Percentiles rank a stretch among this genome's conserved stretches.
Evolutionary conservation across 2,113 vertebrate species (phyloP).

Genomic region (Mungos mungo): DNA sequence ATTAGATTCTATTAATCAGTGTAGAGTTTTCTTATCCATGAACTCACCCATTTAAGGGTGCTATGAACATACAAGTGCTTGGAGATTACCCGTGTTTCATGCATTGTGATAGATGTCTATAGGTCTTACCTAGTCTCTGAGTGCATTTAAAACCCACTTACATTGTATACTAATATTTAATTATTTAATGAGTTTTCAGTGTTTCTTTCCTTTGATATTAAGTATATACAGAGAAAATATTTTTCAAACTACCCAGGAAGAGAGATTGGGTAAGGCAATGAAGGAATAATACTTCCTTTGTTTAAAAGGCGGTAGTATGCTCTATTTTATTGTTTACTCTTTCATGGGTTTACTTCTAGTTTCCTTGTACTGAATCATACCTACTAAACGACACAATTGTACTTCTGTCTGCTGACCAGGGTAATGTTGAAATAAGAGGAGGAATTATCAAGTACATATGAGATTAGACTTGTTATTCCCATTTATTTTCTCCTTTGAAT

Average conservation of each 20-base stretch:
- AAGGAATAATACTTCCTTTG: conserved; percentile 58
- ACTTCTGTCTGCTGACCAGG: conserved; percentile 54
- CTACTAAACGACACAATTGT: conserved; percentile 51
- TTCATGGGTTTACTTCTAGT: conserved; percentile 53
- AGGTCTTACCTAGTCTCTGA: background rate
- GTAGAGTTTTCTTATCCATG: background rate
- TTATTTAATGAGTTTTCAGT: background rate
- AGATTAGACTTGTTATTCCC: conserved; percentile 37
- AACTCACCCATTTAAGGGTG: background rate
- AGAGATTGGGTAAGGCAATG: background rate
- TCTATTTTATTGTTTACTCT: conserved; percentile 41
- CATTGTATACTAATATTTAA: background rate
- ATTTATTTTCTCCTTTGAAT: conserved; percentile 60
- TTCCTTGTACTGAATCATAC: conserved; percentile 49
- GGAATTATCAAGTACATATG: conserved; percentile 67
- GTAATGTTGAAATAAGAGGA: conserved; percentile 75
- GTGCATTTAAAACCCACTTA: background rate
- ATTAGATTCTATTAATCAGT: background rate
- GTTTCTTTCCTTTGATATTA: conserved; percentile 53
- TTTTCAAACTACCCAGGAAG: conserved; percentile 40
- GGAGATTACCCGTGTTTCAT: background rate
- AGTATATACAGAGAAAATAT: conserved; percentile 42
- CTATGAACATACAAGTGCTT: background rate
- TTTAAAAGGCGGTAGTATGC: conserved; percentile 33
- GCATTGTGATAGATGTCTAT: background rate